Evolutionary conservation across 2,797 vertebrate genomes (phyloP), one percentile per base, ranked within the genome.

Genomic region (Hydrolagus colliei): DNA sequence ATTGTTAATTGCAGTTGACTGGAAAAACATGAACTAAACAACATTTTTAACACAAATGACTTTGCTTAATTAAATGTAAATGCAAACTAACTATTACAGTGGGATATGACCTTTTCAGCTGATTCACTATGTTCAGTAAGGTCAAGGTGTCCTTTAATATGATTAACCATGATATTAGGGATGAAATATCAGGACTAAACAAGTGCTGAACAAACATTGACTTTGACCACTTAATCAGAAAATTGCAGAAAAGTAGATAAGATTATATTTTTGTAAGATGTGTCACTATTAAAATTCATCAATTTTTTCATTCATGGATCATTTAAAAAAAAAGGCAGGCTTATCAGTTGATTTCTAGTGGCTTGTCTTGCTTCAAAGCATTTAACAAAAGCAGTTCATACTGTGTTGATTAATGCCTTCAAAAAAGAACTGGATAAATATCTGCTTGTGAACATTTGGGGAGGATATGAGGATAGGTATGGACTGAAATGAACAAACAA

Each of bases 181-280:
- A n/a, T 74, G 73, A 74, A 32, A 74, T 74, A 35, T 14, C 35
- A 35, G 12, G 73, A 74, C 73, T 32, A 74, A 74, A 32, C 73
- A 74, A 14, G 32, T 74, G 73, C 27, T 35, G 73, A 74, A 35
- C 73, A 74, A 73, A 73, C 72, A 73, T 73, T 73, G 32, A 74
- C 73, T 74, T 74, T 22, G 27, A 22, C 68, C 73, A 74, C 32
- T 7, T 75, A 52, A 75, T 75, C 52, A 2, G 4, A 75, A 75
- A 75, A 75, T 75, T 52, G 73, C 73, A 35, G 16, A 52, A 18
- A 75, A 52, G 7, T 41, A 75, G 16, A 18, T 52, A 75, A 52
- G 35, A 52, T 52, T 13, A 75, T 75, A 7, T 2, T 52, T 41
- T 75, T 75, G 73, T 14, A 41, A 75, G 35, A 75, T 75, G 35